phyloP scores from a whole-genome alignment of 64 coral and sea anemone species.

The Exaiptasia diaphana region DNA sequence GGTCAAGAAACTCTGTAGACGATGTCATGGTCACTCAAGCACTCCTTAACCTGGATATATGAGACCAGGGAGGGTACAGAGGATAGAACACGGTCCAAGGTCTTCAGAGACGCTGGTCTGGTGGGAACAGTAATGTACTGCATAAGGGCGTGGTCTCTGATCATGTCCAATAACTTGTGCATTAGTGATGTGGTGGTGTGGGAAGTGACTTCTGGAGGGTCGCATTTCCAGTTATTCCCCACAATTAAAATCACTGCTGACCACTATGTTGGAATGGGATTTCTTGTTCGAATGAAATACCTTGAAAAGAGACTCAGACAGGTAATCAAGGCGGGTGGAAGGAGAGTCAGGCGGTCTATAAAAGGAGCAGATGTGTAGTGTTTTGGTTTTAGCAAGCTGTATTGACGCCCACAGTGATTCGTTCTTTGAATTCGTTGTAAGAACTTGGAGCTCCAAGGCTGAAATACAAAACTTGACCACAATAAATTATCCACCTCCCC shows the following conservation, averaged over 20 bases:
- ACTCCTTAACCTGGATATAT: constrained; percentile 5
- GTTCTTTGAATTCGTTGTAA: not conserved
- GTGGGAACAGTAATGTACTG: constrained; percentile 13
- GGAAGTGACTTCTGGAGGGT: not conserved
- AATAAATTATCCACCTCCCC: not conserved
- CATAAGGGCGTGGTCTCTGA: constrained; percentile 5
- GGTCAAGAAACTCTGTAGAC: constrained; percentile 35
- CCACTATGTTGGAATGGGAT: not conserved
- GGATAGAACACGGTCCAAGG: constrained; percentile 15
- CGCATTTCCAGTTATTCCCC: not conserved
- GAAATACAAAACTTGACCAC: not conserved
- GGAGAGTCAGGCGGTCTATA: not conserved
- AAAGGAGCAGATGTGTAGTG: not conserved
- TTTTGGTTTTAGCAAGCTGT: not conserved
- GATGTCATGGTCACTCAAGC: constrained; percentile 36
- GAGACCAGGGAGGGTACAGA: constrained; percentile 35
- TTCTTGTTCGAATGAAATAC: not conserved
- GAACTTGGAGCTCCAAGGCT: not conserved
- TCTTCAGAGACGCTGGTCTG: constrained; percentile 3
- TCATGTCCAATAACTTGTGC: not conserved
- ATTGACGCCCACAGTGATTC: constrained; percentile 4
- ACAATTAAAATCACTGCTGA: not conserved
- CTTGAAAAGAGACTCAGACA: not conserved
- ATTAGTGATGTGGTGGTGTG: not conserved
- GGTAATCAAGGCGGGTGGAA: not conserved